A percentile compares a stretch with the other conserved stretches of the same genome.
Evolutionary conservation across 2,113 vertebrate species (phyloP).

Genomic region (Nesoenas mayeri): DNA sequence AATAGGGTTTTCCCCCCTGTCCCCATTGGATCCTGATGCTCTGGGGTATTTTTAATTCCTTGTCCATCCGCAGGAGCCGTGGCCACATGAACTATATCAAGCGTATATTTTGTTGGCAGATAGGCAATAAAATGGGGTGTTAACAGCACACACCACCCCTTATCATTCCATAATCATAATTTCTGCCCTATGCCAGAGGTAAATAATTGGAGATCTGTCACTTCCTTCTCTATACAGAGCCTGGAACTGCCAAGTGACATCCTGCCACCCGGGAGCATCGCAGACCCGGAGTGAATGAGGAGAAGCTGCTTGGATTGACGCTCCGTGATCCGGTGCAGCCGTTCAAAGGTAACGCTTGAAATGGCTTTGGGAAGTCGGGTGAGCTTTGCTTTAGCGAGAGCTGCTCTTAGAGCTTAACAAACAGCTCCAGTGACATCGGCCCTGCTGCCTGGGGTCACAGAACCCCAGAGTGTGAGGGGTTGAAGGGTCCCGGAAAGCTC

Average conservation of each 20-base stretch:
- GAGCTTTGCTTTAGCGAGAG: neutral
- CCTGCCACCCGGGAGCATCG: neutral
- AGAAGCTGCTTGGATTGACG: neutral
- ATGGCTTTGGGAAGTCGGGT: neutral
- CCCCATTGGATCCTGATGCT: neutral
- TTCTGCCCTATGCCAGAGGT: neutral
- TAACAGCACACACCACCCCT: neutral
- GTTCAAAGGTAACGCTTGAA: neutral
- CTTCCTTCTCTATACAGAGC: neutral
- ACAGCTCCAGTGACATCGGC: neutral
- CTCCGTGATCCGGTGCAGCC: rapidly evolving
- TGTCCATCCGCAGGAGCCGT: neutral
- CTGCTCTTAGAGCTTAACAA: too few species aligned
- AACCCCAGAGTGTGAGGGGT: too few species aligned
- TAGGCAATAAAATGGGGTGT: neutral
- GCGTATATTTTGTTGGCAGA: neutral
- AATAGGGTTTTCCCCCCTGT: neutral
- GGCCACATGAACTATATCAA: neutral
- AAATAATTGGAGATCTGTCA: neutral
- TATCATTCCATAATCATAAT: neutral
- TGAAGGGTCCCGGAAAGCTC: too few species aligned
- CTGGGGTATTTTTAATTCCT: neutral
- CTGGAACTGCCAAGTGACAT: neutral
- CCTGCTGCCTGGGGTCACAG: neutral
- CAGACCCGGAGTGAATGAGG: neutral